Percentiles rank a stretch among this genome's conserved stretches.
Conservation (phyloP, 2,113 vertebrate genomes). For the Gallinago undulata region DNA sequence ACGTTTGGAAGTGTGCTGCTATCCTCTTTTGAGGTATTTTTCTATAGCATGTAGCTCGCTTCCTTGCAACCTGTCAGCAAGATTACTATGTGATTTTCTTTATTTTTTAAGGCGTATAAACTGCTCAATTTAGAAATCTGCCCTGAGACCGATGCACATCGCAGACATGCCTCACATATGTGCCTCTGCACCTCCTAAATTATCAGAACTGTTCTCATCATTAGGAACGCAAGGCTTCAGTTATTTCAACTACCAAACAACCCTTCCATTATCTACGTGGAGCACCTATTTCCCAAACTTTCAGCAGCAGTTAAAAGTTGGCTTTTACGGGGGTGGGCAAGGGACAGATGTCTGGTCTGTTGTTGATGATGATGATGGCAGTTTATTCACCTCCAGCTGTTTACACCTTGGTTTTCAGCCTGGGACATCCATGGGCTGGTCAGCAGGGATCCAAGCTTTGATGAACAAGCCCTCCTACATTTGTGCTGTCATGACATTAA, state of each 20-base stretch:
- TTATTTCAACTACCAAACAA: no score
- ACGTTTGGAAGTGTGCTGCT: background rate
- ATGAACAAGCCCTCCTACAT: background rate
- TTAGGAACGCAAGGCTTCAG: background rate
- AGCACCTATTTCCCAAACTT: background rate
- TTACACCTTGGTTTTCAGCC: background rate
- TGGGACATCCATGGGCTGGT: background rate
- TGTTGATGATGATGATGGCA: background rate
- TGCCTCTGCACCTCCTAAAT: background rate
- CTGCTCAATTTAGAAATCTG: background rate
- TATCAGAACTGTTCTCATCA: background rate
- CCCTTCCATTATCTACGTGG: fast-evolving
- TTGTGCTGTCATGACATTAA: background rate
- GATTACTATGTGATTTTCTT: background rate
- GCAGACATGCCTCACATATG: background rate
- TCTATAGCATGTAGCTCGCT: background rate
- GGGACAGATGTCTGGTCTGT: background rate
- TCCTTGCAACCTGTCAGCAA: background rate
- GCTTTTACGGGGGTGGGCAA: background rate
- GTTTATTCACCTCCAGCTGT: background rate
- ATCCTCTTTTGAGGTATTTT: background rate
- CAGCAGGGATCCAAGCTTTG: background rate
- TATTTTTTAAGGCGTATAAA: background rate
- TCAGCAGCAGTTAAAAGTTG: no score
- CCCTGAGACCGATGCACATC: background rate